Evolutionary conservation across 2,797 vertebrate genomes (phyloP).

Genomic region (Mormyrops attenuatus): DNA sequence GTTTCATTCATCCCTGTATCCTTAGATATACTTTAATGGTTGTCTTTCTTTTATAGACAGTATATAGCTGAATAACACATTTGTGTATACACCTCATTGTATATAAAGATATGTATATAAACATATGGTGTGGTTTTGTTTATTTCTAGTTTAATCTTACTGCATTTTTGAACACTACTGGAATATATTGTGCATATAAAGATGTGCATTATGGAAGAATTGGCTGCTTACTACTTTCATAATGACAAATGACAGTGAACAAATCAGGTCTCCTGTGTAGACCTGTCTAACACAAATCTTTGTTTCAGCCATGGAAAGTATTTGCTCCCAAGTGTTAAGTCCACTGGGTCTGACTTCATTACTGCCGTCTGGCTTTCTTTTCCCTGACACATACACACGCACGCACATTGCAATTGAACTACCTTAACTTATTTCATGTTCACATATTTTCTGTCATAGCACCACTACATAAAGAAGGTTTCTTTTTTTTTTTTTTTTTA

Average conservation of each 20-base stretch:
- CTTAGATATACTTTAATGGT: not conserved
- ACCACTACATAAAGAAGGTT: not conserved
- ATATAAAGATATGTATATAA: not conserved
- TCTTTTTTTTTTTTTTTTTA: not conserved
- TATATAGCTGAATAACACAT: not conserved
- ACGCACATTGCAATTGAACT: not conserved
- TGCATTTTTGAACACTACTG: not conserved
- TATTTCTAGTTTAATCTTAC: not conserved
- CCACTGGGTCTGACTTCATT: conserved; percentile 19
- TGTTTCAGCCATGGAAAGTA: conserved; percentile 14
- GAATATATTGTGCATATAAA: not conserved
- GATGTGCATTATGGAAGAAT: not conserved
- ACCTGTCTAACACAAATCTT: conserved; percentile 14
- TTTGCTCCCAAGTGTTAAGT: not conserved
- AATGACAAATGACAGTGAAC: conserved; percentile 13
- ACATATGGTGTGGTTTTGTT: not conserved
- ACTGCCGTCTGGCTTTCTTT: not conserved
- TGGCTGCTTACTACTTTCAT: not conserved
- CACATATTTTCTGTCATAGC: not conserved
- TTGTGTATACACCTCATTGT: not conserved
- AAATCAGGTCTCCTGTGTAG: conserved; percentile 14
- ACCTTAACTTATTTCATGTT: not conserved
- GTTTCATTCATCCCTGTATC: not conserved
- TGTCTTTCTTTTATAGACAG: not conserved
- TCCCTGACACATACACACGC: conserved; percentile 12